Conservation (phyloP, 1,140 invertebrate species). For the Mycetomoellerius zeteki region DNA sequence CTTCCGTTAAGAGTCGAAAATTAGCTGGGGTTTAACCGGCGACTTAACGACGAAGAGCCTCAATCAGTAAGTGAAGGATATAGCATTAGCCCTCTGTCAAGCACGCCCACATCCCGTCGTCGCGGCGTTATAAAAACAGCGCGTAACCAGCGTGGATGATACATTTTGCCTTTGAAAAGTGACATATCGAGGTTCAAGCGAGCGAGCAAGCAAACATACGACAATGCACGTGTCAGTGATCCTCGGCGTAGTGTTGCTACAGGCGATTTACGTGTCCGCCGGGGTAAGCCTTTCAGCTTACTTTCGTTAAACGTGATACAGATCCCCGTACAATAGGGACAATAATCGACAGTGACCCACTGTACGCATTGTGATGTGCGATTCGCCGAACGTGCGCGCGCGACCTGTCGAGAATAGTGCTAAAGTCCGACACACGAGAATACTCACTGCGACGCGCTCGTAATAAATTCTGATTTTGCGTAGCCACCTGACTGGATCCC, state of each 20-base stretch:
- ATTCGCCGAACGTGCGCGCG: conserved; percentile 1
- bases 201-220: neutral
- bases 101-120: conserved; percentile 82
- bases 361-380: conserved; percentile 19
- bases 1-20: conserved; percentile 71
- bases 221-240: conserved; percentile 58
- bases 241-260: conserved; percentile 52
- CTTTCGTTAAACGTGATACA: conserved; percentile 39
- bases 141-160: neutral
- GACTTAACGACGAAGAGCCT: conserved; percentile 51
- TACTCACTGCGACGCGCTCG: conserved; percentile 13
- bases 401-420: neutral
- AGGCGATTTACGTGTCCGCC: conserved; percentile 68
- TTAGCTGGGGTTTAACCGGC: conserved; percentile 47
- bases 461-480: conserved; percentile 53
- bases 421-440: conserved; percentile 28
- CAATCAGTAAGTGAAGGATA: conserved; percentile 67
- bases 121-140: conserved; percentile 76
- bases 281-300: conserved; percentile 71
- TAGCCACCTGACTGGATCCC: conserved; percentile 81
- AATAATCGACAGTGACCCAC: conserved; percentile 6
- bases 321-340: neutral
- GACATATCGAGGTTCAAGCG: conserved; percentile 7
- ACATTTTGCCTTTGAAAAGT: conserved; percentile 41
- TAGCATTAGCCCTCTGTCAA: conserved; percentile 51